Evolutionary conservation across 1,140 invertebrate genomes (phyloP).

Genomic region (Danaus plexippus): DNA sequence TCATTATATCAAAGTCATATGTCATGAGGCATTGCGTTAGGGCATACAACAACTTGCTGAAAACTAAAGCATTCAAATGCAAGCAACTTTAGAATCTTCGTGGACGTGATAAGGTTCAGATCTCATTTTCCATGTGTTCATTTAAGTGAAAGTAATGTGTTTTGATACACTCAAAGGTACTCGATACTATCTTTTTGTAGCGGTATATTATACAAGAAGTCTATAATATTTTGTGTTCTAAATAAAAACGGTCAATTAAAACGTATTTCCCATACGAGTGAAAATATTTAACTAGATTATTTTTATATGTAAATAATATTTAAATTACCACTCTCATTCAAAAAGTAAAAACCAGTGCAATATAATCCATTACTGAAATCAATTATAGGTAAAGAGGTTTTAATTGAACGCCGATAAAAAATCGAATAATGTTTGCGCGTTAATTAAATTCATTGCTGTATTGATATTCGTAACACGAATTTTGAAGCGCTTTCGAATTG

Average conservation of each 20-base stretch:
- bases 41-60: not conserved
- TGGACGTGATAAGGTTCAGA: not conserved
- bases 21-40: constrained; percentile 17
- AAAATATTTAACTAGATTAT: too few species aligned
- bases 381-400: constrained; percentile 20
- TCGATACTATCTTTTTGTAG: too few species aligned
- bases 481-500: constrained; percentile 11
- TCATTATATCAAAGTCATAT: constrained; percentile 15
- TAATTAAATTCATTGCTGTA: constrained; percentile 23
- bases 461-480: constrained; percentile 17
- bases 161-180: too few species aligned
- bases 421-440: constrained; percentile 16
- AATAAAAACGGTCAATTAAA: too few species aligned
- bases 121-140: not conserved
- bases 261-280: too few species aligned
- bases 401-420: constrained; percentile 27
- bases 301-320: too few species aligned
- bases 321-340: too few species aligned
- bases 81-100: not conserved
- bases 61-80: constrained; percentile 1
- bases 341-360: too few species aligned
- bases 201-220: too few species aligned
- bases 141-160: constrained; percentile 8
- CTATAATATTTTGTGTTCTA: too few species aligned
- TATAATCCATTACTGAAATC: constrained; percentile 10